These are phyloP conservation scores for Elysia crispata DNA, from an alignment of 2,888 invertebrate species.

Conservation along the genomic window DNA sequence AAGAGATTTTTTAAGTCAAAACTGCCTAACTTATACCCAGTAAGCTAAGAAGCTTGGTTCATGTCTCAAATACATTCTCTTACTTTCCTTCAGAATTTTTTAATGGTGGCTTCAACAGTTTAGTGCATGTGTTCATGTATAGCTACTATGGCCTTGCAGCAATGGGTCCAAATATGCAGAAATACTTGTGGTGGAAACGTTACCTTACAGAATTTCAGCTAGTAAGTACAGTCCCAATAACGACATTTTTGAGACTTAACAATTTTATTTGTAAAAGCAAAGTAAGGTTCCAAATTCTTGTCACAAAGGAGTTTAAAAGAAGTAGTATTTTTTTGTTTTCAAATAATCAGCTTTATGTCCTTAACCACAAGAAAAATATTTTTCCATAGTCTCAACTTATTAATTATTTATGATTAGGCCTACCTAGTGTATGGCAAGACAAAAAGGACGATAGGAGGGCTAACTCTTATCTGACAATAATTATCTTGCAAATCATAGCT, in stretches of 20 bases:
- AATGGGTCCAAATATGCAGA: conserved; percentile 67
- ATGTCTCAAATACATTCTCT: conserved; percentile 40
- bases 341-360: no score
- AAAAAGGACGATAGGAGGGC: no score
- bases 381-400: no score
- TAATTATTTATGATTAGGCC: no score
- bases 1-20: background rate
- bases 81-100: conserved; percentile 45
- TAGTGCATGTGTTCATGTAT: conserved; percentile 73
- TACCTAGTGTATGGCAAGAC: no score
- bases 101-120: conserved; percentile 60
- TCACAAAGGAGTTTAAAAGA: background rate
- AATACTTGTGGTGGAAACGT: conserved; percentile 73
- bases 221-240: conserved; percentile 54
- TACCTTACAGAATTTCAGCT: conserved; percentile 71
- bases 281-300: background rate
- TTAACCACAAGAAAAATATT: no score
- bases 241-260: background rate
- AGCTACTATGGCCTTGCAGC: conserved; percentile 70
- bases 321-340: background rate
- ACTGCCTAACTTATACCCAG: background rate
- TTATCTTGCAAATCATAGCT: no score
- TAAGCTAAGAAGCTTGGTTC: background rate
- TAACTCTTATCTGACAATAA: no score
- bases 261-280: background rate